Percentiles rank a stretch among this genome's conserved stretches.
These are phyloP conservation scores for Drosophila miranda DNA, from an alignment of 1,140 invertebrate species.

Conservation along the genomic window DNA sequence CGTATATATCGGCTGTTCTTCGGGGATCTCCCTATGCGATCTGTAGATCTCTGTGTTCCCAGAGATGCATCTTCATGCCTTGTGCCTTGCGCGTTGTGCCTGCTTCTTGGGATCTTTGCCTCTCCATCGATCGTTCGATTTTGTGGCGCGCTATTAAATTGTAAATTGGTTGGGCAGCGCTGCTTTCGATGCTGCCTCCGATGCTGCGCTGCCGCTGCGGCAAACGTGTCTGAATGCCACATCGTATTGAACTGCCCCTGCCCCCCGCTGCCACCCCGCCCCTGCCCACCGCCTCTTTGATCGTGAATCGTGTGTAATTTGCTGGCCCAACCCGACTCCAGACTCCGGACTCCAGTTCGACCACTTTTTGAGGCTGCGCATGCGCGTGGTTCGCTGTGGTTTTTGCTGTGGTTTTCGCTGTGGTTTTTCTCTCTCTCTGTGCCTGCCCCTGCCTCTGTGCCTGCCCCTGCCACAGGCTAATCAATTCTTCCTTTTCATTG, in stretches of 20 bases:
- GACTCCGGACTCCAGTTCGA: constrained; percentile 4
- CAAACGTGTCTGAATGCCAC: constrained; percentile 79
- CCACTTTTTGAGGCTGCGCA: constrained; percentile 37
- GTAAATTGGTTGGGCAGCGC: constrained; percentile 75
- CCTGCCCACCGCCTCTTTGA: not conserved
- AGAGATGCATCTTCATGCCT: constrained; percentile 11
- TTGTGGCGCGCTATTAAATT: constrained; percentile 78
- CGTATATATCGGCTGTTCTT: not conserved
- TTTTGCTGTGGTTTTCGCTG: constrained; percentile 49
- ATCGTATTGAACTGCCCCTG: constrained; percentile 28
- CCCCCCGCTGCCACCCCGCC: no score
- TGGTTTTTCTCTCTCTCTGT: constrained; percentile 29
- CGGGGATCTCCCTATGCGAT: not conserved
- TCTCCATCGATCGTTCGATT: constrained; percentile 67
- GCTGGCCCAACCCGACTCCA: constrained; percentile 47
- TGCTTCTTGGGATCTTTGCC: constrained; percentile 1
- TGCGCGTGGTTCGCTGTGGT: constrained; percentile 36
- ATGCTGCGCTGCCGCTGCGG: constrained; percentile 39
- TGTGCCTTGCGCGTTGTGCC: no score
- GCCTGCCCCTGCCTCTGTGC: not conserved
- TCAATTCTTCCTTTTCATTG: constrained; percentile 64
- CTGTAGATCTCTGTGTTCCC: constrained; percentile 5
- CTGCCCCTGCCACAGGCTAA: constrained; percentile 37
- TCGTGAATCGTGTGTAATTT: constrained; percentile 75
- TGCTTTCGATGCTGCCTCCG: constrained; percentile 14